Conservation (phyloP, 2,113 vertebrate genomes). For the Alouatta palliata region DNA sequence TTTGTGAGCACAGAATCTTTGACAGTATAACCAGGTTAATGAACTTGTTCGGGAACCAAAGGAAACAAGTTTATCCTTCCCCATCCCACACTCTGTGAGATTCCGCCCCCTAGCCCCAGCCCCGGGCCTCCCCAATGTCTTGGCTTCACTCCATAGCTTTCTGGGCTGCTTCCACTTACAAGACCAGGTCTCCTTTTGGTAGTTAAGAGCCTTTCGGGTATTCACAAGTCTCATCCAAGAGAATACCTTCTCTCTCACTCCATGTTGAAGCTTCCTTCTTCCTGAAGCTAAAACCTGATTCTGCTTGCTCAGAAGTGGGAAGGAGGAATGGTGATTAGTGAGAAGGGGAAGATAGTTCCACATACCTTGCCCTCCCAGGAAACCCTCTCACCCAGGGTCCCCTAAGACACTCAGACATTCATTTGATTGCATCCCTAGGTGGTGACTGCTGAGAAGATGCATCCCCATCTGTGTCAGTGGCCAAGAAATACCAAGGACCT, state of each 20-base stretch:
- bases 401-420: background rate
- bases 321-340: background rate
- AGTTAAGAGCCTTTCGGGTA: background rate
- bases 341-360: too few relatives aligned
- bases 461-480: background rate
- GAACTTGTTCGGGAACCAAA: background rate
- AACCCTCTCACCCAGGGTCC: background rate
- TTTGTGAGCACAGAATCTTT: background rate
- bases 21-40: background rate
- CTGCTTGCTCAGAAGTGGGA: fast-evolving
- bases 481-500: background rate
- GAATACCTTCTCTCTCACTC: background rate
- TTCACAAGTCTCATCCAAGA: background rate
- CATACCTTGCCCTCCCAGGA: background rate
- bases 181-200: background rate
- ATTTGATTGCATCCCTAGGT: background rate
- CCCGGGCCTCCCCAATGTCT: fast-evolving
- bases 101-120: background rate
- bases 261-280: background rate
- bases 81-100: background rate
- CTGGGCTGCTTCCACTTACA: background rate
- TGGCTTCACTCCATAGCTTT: background rate
- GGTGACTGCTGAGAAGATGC: background rate
- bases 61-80: background rate
- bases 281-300: background rate